Evolutionary conservation across 2,888 invertebrate genomes (phyloP).

Genomic region (Eupithecia tripunctaria): DNA sequence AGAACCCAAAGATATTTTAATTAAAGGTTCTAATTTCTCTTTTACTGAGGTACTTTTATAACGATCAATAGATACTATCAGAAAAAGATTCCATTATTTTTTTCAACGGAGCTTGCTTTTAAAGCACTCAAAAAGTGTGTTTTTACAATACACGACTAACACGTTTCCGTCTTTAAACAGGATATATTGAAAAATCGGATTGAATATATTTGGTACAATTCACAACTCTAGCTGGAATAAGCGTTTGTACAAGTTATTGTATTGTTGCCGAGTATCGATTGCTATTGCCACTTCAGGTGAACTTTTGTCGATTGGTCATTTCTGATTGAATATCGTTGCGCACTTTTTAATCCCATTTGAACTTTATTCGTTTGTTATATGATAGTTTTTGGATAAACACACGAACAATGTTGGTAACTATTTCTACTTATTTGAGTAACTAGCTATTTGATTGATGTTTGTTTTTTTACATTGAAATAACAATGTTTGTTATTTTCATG

Average conservation of each 20-base stretch:
- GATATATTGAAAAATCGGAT: too few species aligned
- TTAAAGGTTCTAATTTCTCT: background rate
- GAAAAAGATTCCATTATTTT: background rate
- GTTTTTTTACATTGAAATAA: background rate
- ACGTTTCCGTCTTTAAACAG: background rate
- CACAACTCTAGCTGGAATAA: background rate
- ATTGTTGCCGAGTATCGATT: constrained; percentile 35
- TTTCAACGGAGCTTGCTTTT: background rate
- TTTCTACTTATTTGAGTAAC: background rate
- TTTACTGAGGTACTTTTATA: background rate
- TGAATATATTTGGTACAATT: background rate
- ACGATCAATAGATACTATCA: too few species aligned
- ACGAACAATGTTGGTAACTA: background rate
- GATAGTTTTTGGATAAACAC: background rate
- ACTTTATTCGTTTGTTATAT: background rate
- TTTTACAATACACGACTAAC: too few species aligned
- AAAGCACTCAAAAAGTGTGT: too few species aligned
- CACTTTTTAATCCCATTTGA: background rate
- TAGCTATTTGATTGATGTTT: constrained; percentile 1
- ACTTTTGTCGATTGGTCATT: constrained; percentile 23
- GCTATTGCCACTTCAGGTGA: constrained; percentile 23
- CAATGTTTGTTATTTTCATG: background rate
- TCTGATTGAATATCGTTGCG: constrained; percentile 4
- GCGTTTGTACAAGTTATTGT: constrained; percentile 26
- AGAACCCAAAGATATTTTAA: too few species aligned